phyloP scores from a whole-genome alignment of 1,140 invertebrate genomes.

The Idris sp. region DNA sequence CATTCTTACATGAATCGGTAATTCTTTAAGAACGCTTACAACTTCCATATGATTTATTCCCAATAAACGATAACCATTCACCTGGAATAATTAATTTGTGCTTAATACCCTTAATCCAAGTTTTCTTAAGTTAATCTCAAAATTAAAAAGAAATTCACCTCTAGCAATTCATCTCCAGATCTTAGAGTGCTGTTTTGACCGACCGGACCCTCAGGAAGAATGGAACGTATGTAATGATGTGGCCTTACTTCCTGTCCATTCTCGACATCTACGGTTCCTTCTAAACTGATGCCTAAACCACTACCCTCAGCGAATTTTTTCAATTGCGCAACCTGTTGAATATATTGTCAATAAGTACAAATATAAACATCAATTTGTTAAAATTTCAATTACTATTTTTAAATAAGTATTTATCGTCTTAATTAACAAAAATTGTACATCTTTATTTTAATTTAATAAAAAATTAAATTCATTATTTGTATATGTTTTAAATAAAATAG shows the following conservation, averaged over 20 bases:
- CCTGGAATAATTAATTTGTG: slow-evolving; percentile 81
- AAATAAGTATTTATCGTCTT: no score
- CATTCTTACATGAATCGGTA: slow-evolving; percentile 95
- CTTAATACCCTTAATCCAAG: no score
- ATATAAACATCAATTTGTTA: no score
- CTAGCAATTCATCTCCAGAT: slow-evolving; percentile 83
- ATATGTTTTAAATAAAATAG: no score
- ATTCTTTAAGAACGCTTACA: slow-evolving; percentile 95
- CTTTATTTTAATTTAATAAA: no score
- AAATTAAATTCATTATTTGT: no score
- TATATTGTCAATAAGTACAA: no score
- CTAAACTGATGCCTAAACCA: slow-evolving; percentile 95
- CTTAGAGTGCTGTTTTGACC: slow-evolving; percentile 86
- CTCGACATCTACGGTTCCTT: slow-evolving; percentile 97
- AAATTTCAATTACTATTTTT: no score
- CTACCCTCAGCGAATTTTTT: slow-evolving; percentile 92
- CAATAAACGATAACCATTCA: slow-evolving; percentile 95
- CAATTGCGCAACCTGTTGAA: slow-evolving; percentile 85
- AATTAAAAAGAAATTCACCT: slow-evolving; percentile 77
- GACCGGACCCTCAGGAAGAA: slow-evolving; percentile 95
- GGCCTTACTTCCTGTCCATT: slow-evolving; percentile 93
- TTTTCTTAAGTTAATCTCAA: no score
- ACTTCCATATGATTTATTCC: slow-evolving; percentile 98
- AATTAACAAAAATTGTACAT: no score
- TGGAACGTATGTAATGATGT: slow-evolving; percentile 95